Percentiles rank a stretch among this genome's conserved stretches.
phyloP scores from a whole-genome alignment of 2,113 vertebrate genomes.

The Eira barbara region DNA sequence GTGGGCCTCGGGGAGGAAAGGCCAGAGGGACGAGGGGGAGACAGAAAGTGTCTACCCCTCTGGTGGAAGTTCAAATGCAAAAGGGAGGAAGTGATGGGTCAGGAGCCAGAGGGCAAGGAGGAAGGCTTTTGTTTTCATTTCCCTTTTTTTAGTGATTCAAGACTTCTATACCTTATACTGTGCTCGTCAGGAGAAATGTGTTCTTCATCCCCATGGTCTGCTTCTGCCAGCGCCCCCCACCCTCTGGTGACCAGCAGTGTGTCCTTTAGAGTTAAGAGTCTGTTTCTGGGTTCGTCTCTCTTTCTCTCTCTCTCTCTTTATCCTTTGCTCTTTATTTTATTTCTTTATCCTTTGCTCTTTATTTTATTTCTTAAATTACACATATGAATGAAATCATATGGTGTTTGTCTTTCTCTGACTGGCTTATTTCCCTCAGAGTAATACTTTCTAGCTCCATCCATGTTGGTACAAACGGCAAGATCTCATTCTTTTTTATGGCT shows the following conservation, averaged over 20 bases:
- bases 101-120: not conserved
- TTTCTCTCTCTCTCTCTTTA: not conserved
- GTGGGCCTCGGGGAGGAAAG: not conserved
- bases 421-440: not conserved
- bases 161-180: not conserved
- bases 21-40: not conserved
- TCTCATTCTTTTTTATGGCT: not conserved
- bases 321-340: not conserved
- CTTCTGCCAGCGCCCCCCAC: not conserved
- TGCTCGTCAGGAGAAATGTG: not conserved
- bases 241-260: not conserved
- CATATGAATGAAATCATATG: not conserved
- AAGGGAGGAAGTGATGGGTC: not conserved
- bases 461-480: not conserved
- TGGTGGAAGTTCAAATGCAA: too few relatives aligned
- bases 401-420: not conserved
- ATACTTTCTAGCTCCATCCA: not conserved
- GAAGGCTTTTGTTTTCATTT: not conserved
- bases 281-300: not conserved
- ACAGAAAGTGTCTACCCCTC: not conserved
- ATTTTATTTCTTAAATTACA: not conserved
- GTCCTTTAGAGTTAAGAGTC: not conserved
- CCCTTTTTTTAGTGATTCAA: not conserved
- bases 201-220: not conserved
- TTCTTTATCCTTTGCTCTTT: not conserved